A percentile compares a stretch with the other conserved stretches of the same genome.
phyloP scores from a whole-genome alignment of 30 jellyfish, hydroid and myxozoan genomes.

The Aurelia coerulea region DNA sequence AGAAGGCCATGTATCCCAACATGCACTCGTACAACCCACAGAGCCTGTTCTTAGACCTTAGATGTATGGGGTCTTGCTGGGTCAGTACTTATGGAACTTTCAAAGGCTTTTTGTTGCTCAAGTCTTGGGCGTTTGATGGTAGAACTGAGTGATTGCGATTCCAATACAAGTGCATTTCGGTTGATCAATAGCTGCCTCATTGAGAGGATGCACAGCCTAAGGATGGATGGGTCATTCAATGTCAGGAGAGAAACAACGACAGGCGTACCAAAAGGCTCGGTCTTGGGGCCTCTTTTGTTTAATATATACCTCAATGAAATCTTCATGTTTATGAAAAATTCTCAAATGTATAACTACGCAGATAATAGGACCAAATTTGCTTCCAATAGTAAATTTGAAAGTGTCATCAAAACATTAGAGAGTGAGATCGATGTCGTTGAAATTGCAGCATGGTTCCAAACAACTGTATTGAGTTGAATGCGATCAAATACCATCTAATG shows the following conservation, averaged over 20 bases:
- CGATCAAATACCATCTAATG: no score
- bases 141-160: no score
- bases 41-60: no score
- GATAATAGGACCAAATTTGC: neutral
- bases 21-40: no score
- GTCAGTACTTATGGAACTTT: no score
- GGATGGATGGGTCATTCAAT: neutral
- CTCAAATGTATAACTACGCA: neutral
- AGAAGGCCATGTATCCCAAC: no score
- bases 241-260: neutral
- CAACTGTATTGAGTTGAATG: neutral
- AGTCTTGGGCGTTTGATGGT: no score
- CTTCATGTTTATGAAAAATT: neutral
- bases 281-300: slow-evolving; percentile 2
- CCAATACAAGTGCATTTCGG: neutral
- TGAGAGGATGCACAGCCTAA: no score
- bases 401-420: slow-evolving; percentile 5
- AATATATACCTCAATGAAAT: slow-evolving; percentile 2
- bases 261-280: slow-evolving; percentile 1
- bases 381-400: neutral
- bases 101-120: no score
- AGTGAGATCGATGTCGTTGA: neutral
- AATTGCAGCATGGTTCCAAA: neutral
- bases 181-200: no score
- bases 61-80: no score